phyloP scores from a whole-genome alignment of 2,888 invertebrate genomes.

The Kryphioiulus occultus region DNA sequence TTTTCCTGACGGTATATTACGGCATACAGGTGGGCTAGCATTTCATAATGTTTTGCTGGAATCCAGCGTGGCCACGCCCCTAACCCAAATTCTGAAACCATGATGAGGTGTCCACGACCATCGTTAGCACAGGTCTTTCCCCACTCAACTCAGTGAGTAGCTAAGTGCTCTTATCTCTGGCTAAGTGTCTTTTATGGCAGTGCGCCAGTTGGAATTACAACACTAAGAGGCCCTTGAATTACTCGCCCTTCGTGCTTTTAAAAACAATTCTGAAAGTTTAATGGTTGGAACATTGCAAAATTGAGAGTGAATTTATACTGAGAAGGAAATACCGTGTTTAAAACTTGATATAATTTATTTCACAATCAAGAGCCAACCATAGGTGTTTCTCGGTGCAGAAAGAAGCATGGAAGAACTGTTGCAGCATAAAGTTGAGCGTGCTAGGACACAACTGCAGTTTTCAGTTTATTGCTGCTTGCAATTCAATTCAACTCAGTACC shows the following conservation, averaged over 20 bases:
- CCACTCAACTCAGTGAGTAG: neutral
- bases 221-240: neutral
- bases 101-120: neutral
- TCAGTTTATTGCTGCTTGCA: too few relatives aligned
- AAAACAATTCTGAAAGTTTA: constrained; percentile 5
- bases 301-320: neutral
- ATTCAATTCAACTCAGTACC: too few relatives aligned
- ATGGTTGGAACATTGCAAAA: neutral
- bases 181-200: neutral
- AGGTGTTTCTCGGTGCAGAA: too few relatives aligned
- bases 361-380: too few relatives aligned
- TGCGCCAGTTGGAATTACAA: constrained; percentile 5
- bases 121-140: neutral
- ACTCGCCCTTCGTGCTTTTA: neutral
- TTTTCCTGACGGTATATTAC: too few relatives aligned
- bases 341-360: too few relatives aligned
- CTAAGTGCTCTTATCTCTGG: neutral
- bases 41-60: too few relatives aligned
- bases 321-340: neutral
- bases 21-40: too few relatives aligned
- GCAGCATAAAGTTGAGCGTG: too few relatives aligned
- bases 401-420: too few relatives aligned
- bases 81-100: neutral
- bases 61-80: neutral
- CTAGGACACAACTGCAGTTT: too few relatives aligned